Percentiles rank a stretch among this genome's conserved stretches.
Conservation (phyloP, 2,797 vertebrate species). For the Alectoris magna region DNA sequence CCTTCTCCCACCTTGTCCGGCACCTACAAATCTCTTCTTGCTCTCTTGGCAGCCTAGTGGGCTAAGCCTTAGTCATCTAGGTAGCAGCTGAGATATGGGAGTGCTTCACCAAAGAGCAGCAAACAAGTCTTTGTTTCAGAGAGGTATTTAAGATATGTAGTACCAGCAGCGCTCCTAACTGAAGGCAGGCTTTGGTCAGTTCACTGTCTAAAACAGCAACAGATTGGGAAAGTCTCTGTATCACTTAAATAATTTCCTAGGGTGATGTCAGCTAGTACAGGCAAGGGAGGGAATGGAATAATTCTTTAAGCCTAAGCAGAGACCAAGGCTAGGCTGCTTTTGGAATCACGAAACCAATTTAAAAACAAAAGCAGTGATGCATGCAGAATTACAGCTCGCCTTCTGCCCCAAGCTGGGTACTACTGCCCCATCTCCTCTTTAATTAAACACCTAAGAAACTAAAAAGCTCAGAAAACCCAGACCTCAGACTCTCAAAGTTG, state of each 20-base stretch:
- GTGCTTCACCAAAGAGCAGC: background rate
- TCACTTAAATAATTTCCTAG: background rate
- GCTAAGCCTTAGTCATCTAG: background rate
- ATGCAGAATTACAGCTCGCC: background rate
- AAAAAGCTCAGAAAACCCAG: background rate
- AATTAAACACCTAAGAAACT: fast-evolving
- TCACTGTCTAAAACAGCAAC: background rate
- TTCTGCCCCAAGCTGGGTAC: background rate
- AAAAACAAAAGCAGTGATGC: background rate
- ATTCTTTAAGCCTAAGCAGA: background rate
- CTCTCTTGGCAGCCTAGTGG: background rate
- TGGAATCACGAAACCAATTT: background rate
- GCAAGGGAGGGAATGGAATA: background rate
- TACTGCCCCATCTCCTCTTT: background rate
- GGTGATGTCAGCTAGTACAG: background rate
- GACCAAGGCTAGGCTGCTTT: background rate
- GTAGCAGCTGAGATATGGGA: background rate
- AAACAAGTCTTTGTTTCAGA: background rate
- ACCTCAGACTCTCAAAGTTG: fast-evolving
- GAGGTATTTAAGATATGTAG: background rate
- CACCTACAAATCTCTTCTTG: background rate
- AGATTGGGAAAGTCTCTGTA: background rate
- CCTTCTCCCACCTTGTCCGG: background rate
- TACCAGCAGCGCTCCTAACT: background rate
- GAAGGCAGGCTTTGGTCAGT: background rate